Conservation (phyloP, 2,113 vertebrate species). For the Oncorhynchus masou region DNA sequence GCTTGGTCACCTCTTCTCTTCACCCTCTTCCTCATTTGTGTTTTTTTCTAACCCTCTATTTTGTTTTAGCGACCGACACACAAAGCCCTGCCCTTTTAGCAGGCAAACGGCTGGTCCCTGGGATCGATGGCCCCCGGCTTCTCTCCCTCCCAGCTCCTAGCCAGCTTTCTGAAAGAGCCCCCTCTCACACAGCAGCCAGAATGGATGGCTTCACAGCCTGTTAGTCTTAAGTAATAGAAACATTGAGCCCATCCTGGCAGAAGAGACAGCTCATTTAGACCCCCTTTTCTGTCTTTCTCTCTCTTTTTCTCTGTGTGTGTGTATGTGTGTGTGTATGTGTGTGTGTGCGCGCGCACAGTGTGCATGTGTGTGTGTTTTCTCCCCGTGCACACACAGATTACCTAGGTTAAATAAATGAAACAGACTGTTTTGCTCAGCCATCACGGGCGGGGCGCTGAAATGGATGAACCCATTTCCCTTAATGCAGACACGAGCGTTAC, state of each 20-base stretch:
- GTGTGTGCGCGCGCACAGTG: conserved; percentile 38
- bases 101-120: conserved; percentile 71
- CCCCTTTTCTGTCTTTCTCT: conserved; percentile 68
- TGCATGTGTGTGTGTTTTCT: conserved; percentile 66
- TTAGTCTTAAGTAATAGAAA: conserved; percentile 99
- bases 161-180: conserved; percentile 80
- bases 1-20: conserved; percentile 70
- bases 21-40: conserved; percentile 79
- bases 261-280: conserved; percentile 98
- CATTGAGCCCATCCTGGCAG: conserved; percentile 93
- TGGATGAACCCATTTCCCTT: conserved; percentile 96
- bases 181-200: conserved; percentile 81
- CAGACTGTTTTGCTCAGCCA: conserved; percentile 91
- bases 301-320: conserved; percentile 32
- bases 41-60: conserved; percentile 60
- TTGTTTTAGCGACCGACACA: conserved; percentile 76
- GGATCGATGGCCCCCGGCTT: conserved; percentile 82
- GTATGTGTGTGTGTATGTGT: not conserved
- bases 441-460: conserved; percentile 91
- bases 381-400: conserved; percentile 82
- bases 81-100: conserved; percentile 72
- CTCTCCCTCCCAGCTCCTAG: conserved; percentile 70
- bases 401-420: conserved; percentile 94
- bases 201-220: conserved; percentile 97
- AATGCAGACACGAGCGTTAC: conserved; percentile 96